phyloP scores from a whole-genome alignment of 2,888 invertebrate species.

The Physocephala rufipes region DNA sequence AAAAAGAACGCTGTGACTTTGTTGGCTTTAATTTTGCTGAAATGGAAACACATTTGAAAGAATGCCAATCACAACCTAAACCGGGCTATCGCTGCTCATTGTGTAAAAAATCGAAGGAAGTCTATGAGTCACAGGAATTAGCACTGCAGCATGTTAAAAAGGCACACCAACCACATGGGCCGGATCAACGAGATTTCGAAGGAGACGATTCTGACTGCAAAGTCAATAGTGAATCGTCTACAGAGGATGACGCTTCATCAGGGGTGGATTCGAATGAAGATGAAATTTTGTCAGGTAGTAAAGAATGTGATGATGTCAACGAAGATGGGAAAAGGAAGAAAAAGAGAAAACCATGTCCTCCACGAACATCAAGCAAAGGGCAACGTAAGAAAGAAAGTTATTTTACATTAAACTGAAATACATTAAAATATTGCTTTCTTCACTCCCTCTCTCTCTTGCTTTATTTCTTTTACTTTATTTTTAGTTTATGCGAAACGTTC shows the following conservation, averaged over 20 bases:
- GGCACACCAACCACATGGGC: conserved; percentile 41
- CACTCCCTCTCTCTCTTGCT: background rate
- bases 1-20: conserved; percentile 61
- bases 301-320: background rate
- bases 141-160: conserved; percentile 43
- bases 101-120: conserved; percentile 44
- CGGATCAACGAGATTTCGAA: conserved; percentile 46
- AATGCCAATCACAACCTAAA: conserved; percentile 53
- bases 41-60: conserved; percentile 54
- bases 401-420: conserved; percentile 2
- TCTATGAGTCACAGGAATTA: conserved; percentile 37
- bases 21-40: conserved; percentile 49
- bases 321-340: background rate
- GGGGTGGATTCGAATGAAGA: conserved; percentile 49
- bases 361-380: background rate
- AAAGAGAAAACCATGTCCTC: background rate
- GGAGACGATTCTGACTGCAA: conserved; percentile 53
- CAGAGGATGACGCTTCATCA: conserved; percentile 50
- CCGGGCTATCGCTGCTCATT: conserved; percentile 52
- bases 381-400: conserved; percentile 18
- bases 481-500: conserved; percentile 41
- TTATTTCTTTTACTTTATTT: conserved; percentile 18
- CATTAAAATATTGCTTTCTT: background rate
- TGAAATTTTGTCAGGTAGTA: conserved; percentile 9
- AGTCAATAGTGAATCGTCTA: conserved; percentile 47